Percentiles rank a stretch among this genome's conserved stretches.
Evolutionary conservation across 2,888 invertebrate species (phyloP).

Genomic region (Drosophila bunnanda): DNA sequence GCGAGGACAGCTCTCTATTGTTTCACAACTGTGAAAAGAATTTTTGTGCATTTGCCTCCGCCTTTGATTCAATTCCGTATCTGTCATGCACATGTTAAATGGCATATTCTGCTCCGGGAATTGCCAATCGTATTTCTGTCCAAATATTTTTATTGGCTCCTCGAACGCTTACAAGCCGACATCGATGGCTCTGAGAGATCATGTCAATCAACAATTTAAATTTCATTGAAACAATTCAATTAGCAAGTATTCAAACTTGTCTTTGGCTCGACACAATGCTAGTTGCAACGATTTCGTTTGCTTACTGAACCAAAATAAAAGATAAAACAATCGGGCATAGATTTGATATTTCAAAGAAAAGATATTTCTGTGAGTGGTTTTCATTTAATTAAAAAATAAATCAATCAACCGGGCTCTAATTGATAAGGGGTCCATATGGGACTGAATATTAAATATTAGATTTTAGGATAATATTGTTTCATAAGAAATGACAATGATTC

Average conservation of each 20-base stretch:
- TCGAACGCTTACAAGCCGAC: neutral
- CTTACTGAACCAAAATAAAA: conserved; percentile 13
- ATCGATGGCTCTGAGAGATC: conserved; percentile 6
- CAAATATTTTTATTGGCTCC: conserved; percentile 31
- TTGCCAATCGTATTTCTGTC: conserved; percentile 24
- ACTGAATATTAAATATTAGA: neutral
- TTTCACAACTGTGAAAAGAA: conserved; percentile 5
- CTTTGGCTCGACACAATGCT: conserved; percentile 3
- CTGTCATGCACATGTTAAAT: conserved; percentile 24
- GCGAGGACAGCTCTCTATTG: neutral
- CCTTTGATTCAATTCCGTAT: conserved; percentile 26
- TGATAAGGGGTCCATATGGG: neutral
- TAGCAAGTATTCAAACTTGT: conserved; percentile 10
- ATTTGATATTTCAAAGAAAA: neutral
- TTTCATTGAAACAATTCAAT: conserved; percentile 32
- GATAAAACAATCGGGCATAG: neutral
- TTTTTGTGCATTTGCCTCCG: conserved; percentile 14
- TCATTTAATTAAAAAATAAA: no score
- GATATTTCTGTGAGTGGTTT: neutral
- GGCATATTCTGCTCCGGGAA: conserved; percentile 25
- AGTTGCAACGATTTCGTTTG: conserved; percentile 11
- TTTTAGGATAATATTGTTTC: no score
- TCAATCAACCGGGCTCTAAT: neutral
- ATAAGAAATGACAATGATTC: neutral
- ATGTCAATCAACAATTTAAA: conserved; percentile 21